Conservation (phyloP, 2,113 vertebrate genomes). For the Triplophysa dalaica region DNA sequence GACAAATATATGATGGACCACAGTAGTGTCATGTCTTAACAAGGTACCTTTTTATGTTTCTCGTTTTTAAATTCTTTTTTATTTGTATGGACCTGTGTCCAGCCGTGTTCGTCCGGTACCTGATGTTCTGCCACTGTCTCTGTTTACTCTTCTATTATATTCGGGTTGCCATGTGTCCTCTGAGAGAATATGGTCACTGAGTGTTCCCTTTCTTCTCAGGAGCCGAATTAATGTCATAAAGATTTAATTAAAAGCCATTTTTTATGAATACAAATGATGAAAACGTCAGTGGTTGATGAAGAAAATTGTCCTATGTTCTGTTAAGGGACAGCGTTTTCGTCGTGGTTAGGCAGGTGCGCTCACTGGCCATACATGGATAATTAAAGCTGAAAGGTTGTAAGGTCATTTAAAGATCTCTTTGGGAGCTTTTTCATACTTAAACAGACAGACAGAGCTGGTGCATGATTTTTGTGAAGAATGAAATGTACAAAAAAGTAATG, state of each 20-base stretch:
- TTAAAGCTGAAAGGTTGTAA: not conserved
- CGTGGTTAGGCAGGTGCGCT: not conserved
- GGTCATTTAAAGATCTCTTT: not conserved
- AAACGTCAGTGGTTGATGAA: not conserved
- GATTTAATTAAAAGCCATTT: slow-evolving; percentile 30
- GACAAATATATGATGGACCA: not conserved
- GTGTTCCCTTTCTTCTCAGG: slow-evolving; percentile 11
- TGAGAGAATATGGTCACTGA: slow-evolving; percentile 21
- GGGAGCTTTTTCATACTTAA: not conserved
- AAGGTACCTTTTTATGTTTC: not conserved
- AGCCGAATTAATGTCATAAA: slow-evolving; percentile 22
- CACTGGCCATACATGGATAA: not conserved
- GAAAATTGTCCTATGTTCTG: not conserved
- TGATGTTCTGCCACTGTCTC: slow-evolving; percentile 18
- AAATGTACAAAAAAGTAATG: not conserved
- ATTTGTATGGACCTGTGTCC: not conserved
- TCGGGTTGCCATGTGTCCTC: slow-evolving; percentile 34
- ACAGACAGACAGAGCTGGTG: not conserved
- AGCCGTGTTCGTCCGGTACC: not conserved
- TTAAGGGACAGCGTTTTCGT: no score
- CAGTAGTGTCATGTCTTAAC: not conserved
- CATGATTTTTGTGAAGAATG: not conserved
- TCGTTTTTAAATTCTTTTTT: not conserved
- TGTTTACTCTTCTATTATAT: slow-evolving; percentile 7
- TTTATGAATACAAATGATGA: slow-evolving; percentile 28